A percentile compares a stretch with the other conserved stretches of the same genome.
Conservation (phyloP, 2,888 invertebrate species). For the Cataglyphis rosenhaueri region DNA sequence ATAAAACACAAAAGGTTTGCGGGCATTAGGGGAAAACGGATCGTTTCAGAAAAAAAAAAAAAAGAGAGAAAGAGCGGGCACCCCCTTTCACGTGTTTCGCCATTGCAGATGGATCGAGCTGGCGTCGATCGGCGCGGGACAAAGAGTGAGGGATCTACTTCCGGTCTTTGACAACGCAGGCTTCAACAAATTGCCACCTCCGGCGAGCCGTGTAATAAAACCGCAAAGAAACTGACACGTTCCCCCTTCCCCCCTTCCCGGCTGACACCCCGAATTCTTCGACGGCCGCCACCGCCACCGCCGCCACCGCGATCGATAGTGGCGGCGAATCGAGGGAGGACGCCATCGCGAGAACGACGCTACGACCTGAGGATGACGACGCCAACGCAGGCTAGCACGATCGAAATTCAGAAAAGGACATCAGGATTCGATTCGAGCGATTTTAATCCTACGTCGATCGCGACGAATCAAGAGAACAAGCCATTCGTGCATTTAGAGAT, state of each 20-base stretch:
- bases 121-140: conserved; percentile 88
- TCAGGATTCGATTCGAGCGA: neutral
- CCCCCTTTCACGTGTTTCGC: conserved; percentile 58
- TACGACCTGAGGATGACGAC: conserved; percentile 35
- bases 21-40: conserved; percentile 36
- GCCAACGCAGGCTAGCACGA: conserved; percentile 34
- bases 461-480: neutral
- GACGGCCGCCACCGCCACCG: conserved; percentile 30
- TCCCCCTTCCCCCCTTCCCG: conserved; percentile 41
- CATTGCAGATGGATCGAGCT: conserved; percentile 87
- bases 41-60: conserved; percentile 14
- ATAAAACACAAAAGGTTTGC: conserved; percentile 51
- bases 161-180: conserved; percentile 95
- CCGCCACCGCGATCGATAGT: conserved; percentile 37
- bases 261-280: conserved; percentile 51
- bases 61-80: neutral
- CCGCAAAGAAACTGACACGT: conserved; percentile 85
- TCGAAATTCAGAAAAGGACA: conserved; percentile 41
- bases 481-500: neutral
- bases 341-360: conserved; percentile 40
- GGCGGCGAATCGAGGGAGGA: conserved; percentile 43
- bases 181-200: conserved; percentile 93
- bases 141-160: conserved; percentile 90
- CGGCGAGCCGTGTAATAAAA: conserved; percentile 92
- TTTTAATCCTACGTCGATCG: conserved; percentile 10